phyloP scores from a whole-genome alignment of 2,113 vertebrate genomes.

The Pseudonaja textilis region DNA sequence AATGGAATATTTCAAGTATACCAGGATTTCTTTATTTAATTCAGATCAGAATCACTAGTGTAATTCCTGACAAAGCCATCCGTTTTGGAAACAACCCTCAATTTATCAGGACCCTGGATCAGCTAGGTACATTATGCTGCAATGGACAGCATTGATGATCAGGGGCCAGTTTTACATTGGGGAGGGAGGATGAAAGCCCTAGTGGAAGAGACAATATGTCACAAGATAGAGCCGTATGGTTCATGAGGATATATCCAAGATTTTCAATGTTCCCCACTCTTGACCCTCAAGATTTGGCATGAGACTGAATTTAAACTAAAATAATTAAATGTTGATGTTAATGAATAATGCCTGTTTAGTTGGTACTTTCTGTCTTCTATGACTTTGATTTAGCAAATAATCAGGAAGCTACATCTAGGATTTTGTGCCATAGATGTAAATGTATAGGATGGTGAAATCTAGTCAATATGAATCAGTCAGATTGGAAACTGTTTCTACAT shows the following conservation, averaged over 20 bases:
- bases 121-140: background rate
- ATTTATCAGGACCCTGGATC: background rate
- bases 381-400: background rate
- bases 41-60: background rate
- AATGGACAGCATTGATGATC: background rate
- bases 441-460: background rate
- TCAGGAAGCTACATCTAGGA: background rate
- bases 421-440: background rate
- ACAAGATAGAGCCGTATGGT: background rate
- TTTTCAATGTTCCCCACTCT: background rate
- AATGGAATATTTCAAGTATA: background rate
- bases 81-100: background rate
- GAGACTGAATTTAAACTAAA: background rate
- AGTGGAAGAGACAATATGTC: background rate
- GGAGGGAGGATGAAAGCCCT: background rate
- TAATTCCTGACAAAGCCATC: background rate
- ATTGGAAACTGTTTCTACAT: background rate
- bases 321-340: background rate
- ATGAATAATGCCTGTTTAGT: background rate
- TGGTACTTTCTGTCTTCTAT: background rate
- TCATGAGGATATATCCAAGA: background rate
- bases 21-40: background rate
- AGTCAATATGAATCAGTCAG: background rate
- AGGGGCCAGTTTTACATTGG: background rate
- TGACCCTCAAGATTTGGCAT: background rate